Percentiles rank a stretch among this genome's conserved stretches.
Evolutionary conservation across 2,888 invertebrate genomes (phyloP).

Genomic region (Geotrupes spiniger): DNA sequence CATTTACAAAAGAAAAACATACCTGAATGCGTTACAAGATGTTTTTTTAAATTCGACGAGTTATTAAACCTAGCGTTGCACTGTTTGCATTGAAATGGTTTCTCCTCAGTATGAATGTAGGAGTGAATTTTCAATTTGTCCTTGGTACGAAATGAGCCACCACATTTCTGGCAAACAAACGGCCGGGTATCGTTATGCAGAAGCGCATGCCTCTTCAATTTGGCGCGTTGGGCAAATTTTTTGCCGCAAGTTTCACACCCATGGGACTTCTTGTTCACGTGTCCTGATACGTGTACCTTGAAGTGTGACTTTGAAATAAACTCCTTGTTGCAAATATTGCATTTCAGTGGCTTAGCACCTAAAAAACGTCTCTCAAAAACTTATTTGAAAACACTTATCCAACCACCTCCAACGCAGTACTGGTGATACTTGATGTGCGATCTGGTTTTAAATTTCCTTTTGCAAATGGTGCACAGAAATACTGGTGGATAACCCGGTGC

Average conservation of each 20-base stretch:
- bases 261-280: conserved; percentile 61
- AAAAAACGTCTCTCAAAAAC: conserved; percentile 10
- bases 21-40: conserved; percentile 60
- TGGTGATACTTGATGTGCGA: conserved; percentile 64
- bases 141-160: conserved; percentile 59
- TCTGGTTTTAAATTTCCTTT: conserved; percentile 66
- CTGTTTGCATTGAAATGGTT: conserved; percentile 59
- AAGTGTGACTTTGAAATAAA: conserved; percentile 71
- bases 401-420: conserved; percentile 56
- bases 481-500: conserved; percentile 53
- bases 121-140: conserved; percentile 60
- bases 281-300: conserved; percentile 69
- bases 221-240: conserved; percentile 66
- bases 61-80: conserved; percentile 62
- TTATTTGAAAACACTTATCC: conserved; percentile 7
- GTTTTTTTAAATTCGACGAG: conserved; percentile 67
- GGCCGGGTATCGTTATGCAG: conserved; percentile 57
- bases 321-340: conserved; percentile 56
- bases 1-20: too few species aligned
- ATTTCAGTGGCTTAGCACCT: conserved; percentile 53
- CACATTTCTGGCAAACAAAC: conserved; percentile 60
- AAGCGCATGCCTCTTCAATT: conserved; percentile 68
- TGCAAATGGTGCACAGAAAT: conserved; percentile 66
- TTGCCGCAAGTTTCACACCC: conserved; percentile 64
- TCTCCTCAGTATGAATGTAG: conserved; percentile 61